Base-by-base conservation (phyloP, 2,797 vertebrate genomes). In the Melanotaenia pygmaea region DNA sequence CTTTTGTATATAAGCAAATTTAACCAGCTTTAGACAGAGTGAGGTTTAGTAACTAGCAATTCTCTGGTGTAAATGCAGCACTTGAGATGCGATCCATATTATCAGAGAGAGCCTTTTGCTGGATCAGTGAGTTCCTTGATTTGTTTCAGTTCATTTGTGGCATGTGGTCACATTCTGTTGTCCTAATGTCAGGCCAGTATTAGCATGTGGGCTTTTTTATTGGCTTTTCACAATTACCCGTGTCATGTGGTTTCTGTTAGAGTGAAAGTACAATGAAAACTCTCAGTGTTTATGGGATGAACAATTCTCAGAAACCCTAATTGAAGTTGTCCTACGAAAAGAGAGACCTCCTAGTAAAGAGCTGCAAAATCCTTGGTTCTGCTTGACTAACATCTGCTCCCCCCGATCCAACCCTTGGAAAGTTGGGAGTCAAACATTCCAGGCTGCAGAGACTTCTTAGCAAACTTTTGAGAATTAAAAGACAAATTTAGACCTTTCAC, bases 361-460 rank as follows among this genome's bases (percentile, higher is more conserved):
- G 51, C 66, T 81, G 89, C 74, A 84, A 89, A 88, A 79, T 87
- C 79, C 72, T 81, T 73, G 70, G 90, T 88, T 92, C 83, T 91
- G 83, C 90, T 88, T 86, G 79, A 89, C 81, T 82, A 82, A 62
- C n/a, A 57, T 74, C 77, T 79, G 76, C 82, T 70, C 67, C 59
- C 59, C 9, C 35, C 24, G 7, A 22, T 61, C 71, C 28, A 84
- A 80, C 72, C 86, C 84, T 79, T 59, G 70, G 81, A 88, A 76
- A 84, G 82, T 85, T 85, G 80, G 82, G 79, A 91, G 86, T 88
- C 82, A 85, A 85, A 81, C 82, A 93, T 93, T 93, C 87, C 85
- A 83, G 87, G 70, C 77, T 53, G 40, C 28, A n/a, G 54, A 72
- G 76, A 85, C 56, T 88, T 79, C 59, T 57, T 72, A 53, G 85